phyloP scores from a whole-genome alignment of 1,140 invertebrate genomes.

The Geopemphigus sp. region DNA sequence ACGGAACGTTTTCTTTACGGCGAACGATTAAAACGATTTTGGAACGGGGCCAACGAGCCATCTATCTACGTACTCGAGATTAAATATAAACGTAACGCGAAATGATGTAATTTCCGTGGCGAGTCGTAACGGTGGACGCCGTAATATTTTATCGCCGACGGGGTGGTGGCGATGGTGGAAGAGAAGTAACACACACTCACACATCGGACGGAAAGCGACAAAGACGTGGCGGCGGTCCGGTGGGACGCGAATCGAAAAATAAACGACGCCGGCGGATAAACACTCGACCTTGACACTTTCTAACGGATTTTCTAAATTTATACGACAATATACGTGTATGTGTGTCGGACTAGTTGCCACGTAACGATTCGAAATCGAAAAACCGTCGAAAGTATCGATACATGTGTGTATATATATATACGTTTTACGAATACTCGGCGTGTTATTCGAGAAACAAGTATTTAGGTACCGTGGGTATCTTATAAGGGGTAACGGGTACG shows the following conservation, averaged over 20 bases:
- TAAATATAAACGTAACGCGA: constrained; percentile 30
- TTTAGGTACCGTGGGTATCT: no score
- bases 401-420: no score
- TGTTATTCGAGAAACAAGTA: no score
- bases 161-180: no score
- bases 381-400: not conserved
- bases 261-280: not conserved
- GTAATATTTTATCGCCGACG: not conserved
- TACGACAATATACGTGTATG: not conserved
- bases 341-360: not conserved
- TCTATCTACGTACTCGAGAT: constrained; percentile 21
- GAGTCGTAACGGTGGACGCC: constrained; percentile 4
- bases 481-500: no score
- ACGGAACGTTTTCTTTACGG: constrained; percentile 5
- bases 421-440: no score
- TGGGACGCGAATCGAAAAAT: not conserved
- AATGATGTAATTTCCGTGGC: constrained; percentile 31
- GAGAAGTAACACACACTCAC: no score
- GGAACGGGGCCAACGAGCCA: constrained; percentile 5
- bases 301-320: constrained; percentile 2
- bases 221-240: no score
- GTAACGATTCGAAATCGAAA: not conserved
- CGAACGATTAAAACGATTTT: constrained; percentile 22
- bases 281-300: not conserved
- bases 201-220: not conserved